These are phyloP conservation scores for Drosophila pandora DNA, from an alignment of 1,140 invertebrate genomes.

Conservation along the genomic window DNA sequence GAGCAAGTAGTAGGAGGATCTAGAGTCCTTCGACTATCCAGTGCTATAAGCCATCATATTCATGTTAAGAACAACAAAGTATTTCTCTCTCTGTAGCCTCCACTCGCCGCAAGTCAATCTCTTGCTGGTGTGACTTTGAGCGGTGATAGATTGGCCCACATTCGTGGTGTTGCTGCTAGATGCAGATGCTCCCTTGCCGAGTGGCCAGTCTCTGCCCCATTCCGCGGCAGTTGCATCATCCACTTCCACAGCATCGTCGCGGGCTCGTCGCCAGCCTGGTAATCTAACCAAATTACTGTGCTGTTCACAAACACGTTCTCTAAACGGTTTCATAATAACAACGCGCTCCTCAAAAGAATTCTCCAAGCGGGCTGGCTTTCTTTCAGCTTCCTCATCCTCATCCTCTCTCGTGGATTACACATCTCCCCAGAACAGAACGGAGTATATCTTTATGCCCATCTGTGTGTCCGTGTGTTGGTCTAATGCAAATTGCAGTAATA, in stretches of 20 bases:
- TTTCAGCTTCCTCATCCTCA: constrained; percentile 64
- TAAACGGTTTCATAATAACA: constrained; percentile 83
- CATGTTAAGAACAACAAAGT: not conserved
- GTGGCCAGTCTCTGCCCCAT: constrained; percentile 23
- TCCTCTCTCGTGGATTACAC: constrained; percentile 64
- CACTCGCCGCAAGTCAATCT: constrained; percentile 31
- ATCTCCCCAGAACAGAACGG: not conserved
- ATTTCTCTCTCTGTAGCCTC: not conserved
- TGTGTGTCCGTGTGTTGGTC: constrained; percentile 47
- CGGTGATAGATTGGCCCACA: constrained; percentile 80
- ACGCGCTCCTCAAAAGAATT: constrained; percentile 72
- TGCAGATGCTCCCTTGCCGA: constrained; percentile 11
- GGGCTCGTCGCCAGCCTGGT: constrained; percentile 60
- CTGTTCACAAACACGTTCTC: constrained; percentile 82
- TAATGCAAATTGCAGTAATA: constrained; percentile 82
- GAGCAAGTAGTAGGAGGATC: too few species aligned
- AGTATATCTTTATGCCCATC: constrained; percentile 27
- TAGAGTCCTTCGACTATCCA: too few species aligned
- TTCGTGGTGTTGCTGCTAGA: constrained; percentile 53
- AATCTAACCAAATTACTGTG: constrained; percentile 82
- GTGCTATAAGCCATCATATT: not conserved
- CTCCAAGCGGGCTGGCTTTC: constrained; percentile 27
- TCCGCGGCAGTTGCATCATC: constrained; percentile 47
- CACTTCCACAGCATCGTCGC: constrained; percentile 31
- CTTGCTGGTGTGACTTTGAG: constrained; percentile 61